Base-by-base conservation (phyloP, 2,797 vertebrate species). In the Telmatherina bonti region DNA sequence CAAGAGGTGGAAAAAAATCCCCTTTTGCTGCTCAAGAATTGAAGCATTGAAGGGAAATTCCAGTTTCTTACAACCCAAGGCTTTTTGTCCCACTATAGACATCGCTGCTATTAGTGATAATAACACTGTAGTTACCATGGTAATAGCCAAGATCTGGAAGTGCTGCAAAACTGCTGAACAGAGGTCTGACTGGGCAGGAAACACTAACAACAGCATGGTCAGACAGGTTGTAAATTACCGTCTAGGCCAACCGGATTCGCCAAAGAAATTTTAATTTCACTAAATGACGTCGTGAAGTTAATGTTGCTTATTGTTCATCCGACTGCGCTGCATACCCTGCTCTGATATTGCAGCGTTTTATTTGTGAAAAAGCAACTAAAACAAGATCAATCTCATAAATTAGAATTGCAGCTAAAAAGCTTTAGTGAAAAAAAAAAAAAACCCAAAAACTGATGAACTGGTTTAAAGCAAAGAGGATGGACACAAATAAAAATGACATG, bases 111-210 rank as follows among this genome's bases (percentile, higher is more conserved):
- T 76, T 65, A 51, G 72, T 66, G 62, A 74, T 79, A 81, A 79
- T 67, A 54, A 67, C 54, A 16, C n/a, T 60, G 72, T 47, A 67
- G 71, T 77, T 80, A 31, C 71, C 64, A 13, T 51, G 56, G 76
- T 89, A 83, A 86, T 82, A 73, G 72, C 72, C 29, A 38, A 60
- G 51, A 80, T 89, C 82, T 89, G 86, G 81, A 84, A 79, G 43
- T 0, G 63, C 74, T 4, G 79, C 83, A 72, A 52, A 1, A 71
- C 62, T 5, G 75, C 65, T 76, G 31, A 78, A 74, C 76, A 72
- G 68, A 55, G 74, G 82, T 78, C 73, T 47, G 78, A 63, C 62
- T 70, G 76, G 67, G 73, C 85, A 83, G 78, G 76, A 83, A 82
- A 69, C 74, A 24, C 36, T 47, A 56, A 72, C 80, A 68, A 78